Conservation (phyloP, 53 echinoderm and acorn worm genomes). For the Actinopyga echinites region DNA sequence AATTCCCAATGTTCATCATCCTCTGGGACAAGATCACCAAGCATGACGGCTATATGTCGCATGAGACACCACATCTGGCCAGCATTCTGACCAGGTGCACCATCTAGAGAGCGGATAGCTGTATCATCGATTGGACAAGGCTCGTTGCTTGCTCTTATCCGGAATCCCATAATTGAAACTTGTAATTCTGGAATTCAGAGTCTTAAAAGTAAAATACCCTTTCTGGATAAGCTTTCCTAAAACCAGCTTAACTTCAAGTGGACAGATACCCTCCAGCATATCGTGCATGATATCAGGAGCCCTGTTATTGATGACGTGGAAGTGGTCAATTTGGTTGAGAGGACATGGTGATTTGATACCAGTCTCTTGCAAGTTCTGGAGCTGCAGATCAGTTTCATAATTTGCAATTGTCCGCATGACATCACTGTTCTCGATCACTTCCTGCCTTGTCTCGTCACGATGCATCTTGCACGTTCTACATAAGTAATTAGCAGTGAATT, state of each 20-base stretch:
- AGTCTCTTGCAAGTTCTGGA: constrained; percentile 47
- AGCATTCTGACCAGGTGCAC: constrained; percentile 48
- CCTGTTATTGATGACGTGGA: constrained; percentile 43
- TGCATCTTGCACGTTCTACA: constrained; percentile 54
- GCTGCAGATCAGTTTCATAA: constrained; percentile 47
- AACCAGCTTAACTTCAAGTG: constrained; percentile 57
- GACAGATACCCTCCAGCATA: constrained; percentile 48
- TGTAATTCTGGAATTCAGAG: constrained; percentile 45
- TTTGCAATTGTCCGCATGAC: constrained; percentile 21
- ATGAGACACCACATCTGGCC: constrained; percentile 63
- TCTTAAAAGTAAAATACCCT: constrained; percentile 32
- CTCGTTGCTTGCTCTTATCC: constrained; percentile 52
- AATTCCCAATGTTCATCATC: constrained; percentile 56
- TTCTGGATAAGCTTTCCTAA: constrained; percentile 28
- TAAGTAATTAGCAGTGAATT: constrained; percentile 51
- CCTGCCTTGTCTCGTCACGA: constrained; percentile 12
- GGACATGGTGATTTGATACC: constrained; percentile 44
- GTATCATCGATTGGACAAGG: constrained; percentile 6
- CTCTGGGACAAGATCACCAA: constrained; percentile 52
- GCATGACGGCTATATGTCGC: constrained; percentile 41
- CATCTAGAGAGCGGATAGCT: constrained; percentile 40
- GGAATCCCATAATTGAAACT: constrained; percentile 56
- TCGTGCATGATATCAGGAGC: constrained; percentile 63
- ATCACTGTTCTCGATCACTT: constrained; percentile 5
- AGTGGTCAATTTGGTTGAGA: constrained; percentile 19